Base-by-base conservation (phyloP, 2,888 invertebrate species). In the Linyphia triangularis region DNA sequence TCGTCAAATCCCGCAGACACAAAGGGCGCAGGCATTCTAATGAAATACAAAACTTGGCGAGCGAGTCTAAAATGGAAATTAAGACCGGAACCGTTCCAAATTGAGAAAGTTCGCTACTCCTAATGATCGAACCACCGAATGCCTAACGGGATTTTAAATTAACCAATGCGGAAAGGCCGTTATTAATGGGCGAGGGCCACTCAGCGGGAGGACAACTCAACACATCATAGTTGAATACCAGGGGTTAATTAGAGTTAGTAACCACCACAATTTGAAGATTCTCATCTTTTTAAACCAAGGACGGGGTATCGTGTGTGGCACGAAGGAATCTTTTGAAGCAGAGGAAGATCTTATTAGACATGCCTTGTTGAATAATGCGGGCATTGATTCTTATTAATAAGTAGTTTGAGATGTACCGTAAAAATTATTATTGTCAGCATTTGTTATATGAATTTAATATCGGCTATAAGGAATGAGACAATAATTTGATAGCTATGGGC, bases 101-200 rank as follows among this genome's bases (percentile, higher is more conserved):
- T 79, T 85, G 70, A 72, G 85, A 85, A 85, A 85, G 70, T 85
- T 85, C 69, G 40, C 85, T n/a, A n/a, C 51, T 67, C 70, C 72
- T 85, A 85, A 85, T 85, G 85, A 78, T 78, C 78, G 37, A 59
- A 16, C 61, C 26, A 43, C 59, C n/a, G 51, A 16, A 30, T 26
- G 78, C 59, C 72, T 82, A 82, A 82, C 85, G 85, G 85, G 85
- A 85, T 78, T 85, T 85, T 63, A 79, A 85, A 85, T 85, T 85
- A 85, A 61, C 85, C 85, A 85, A 85, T 85, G 78, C 61, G 67
- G 26, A 65, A 63, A 33, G 85, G 69, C 63, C 75, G 70, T 75
- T 85, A 85, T 78, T 85, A 72, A 82, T 82, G 82, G 72, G 19
- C 28, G 22, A 28, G 40, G 26, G 59, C 73, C 30, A 59, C 43